Evolutionary conservation across 2,113 vertebrate genomes (phyloP), one percentile per base, ranked within the genome.

Genomic region (Myotis lucifugus): DNA sequence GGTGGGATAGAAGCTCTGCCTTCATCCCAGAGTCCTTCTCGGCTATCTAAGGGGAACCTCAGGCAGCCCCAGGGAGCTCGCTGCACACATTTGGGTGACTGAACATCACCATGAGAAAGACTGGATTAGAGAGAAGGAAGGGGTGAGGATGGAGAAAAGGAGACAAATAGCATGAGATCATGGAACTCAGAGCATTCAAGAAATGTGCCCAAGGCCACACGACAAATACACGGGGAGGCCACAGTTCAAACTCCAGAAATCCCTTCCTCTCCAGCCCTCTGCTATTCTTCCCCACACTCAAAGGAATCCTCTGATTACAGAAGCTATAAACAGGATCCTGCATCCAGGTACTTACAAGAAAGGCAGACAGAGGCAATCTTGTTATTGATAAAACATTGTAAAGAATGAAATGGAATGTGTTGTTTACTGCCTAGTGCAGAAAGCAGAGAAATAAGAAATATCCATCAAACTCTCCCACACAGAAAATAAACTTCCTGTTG

Each of bases 381-480:
- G 90, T 95, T 95, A 97, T 95, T 96, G 96, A 94, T 95, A 95
- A 97, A 92, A 94, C 94, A 94, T 66, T 88, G 73, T 83, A 86
- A 95, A 95, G 91, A 97, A 97, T 91, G 90, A 96, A 97, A 97
- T 86, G 11, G 85, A 92, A 95, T 94, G 86, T 93, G 91, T 88
- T 96, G 61, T 97, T 96, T 95, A 94, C 73, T 88, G 78, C 74
- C 73, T 85, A n/a, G 81, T 88, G 88, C 72, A 95, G 88, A 95
- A 96, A 93, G 85, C 82, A 83, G 77, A 91, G 70, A 96, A 97
- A 90, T 96, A 97, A 96, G 88, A 95, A 93, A 88, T 88, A 97
- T 96, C 94, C 94, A 92, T 92, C 90, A 95, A 70, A 88, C 56
- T 88, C 42, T 92, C 52, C 85, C 85, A 93, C 69, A 82, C 18